Conservation (phyloP, 2,113 vertebrate genomes). For the Amblyopsis rosae region DNA sequence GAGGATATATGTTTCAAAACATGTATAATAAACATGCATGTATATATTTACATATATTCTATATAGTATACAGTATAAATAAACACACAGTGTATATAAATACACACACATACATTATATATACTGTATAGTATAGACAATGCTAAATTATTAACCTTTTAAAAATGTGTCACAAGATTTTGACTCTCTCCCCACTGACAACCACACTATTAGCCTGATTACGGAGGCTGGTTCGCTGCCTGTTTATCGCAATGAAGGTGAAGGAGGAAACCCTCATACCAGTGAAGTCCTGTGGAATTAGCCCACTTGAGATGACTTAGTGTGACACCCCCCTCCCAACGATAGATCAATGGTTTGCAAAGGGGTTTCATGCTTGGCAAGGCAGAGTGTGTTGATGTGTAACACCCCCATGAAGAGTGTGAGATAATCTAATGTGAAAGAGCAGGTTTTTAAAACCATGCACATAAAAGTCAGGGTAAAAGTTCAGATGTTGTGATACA, state of each 20-base stretch:
- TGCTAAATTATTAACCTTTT: too few species aligned
- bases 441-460: conserved; percentile 33
- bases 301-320: conserved; percentile 61
- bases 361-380: conserved; percentile 45
- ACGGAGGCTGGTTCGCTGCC: conserved; percentile 18
- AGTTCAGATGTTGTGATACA: conserved; percentile 75
- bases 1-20: too few species aligned
- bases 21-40: too few species aligned
- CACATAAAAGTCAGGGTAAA: conserved; percentile 51
- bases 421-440: conserved; percentile 53
- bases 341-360: conserved; percentile 51
- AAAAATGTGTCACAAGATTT: too few species aligned
- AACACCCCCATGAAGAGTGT: conserved; percentile 29
- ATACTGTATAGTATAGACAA: too few species aligned
- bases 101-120: too few species aligned
- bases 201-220: neutral
- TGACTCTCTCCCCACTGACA: too few species aligned
- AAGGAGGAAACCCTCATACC: conserved; percentile 35
- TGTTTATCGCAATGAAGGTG: conserved; percentile 49
- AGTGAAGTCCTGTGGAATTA: conserved; percentile 35
- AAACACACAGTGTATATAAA: too few species aligned
- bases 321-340: conserved; percentile 40
- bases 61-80: too few species aligned
- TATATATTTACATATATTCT: too few species aligned
- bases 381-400: conserved; percentile 42